These are phyloP conservation scores for Endomychus coccineus DNA, from an alignment of 2,888 invertebrate genomes.

Conservation along the genomic window DNA sequence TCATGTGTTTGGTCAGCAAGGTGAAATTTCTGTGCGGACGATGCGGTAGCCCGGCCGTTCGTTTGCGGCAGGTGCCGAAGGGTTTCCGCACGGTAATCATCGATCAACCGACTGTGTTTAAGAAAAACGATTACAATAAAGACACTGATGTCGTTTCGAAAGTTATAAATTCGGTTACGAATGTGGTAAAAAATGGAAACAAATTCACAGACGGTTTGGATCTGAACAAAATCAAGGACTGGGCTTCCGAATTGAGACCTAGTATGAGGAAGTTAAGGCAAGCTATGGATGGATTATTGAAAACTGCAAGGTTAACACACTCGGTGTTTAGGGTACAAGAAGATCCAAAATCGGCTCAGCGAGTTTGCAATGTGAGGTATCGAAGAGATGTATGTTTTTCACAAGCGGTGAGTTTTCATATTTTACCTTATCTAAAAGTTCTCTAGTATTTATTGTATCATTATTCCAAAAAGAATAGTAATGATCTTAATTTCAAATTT, in stretches of 20 bases:
- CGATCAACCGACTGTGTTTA: slow-evolving; percentile 26
- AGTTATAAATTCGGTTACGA: slow-evolving; percentile 49
- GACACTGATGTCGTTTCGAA: slow-evolving; percentile 39
- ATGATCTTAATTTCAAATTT: too few relatives aligned
- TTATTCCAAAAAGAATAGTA: too few relatives aligned
- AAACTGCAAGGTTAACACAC: slow-evolving; percentile 70
- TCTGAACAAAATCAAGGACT: slow-evolving; percentile 62
- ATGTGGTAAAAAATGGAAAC: slow-evolving; percentile 56
- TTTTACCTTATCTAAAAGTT: too few relatives aligned
- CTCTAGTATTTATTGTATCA: too few relatives aligned
- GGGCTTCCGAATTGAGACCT: slow-evolving; percentile 69
- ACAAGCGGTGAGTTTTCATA: slow-evolving; percentile 68
- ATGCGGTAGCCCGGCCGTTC: slow-evolving; percentile 64
- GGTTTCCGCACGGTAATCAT: slow-evolving; percentile 20
- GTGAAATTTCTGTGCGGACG: slow-evolving; percentile 71
- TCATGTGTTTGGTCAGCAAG: slow-evolving; percentile 79
- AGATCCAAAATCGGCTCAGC: slow-evolving; percentile 66
- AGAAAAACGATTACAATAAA: too few relatives aligned
- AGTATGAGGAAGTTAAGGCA: slow-evolving; percentile 73
- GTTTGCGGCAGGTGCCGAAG: slow-evolving; percentile 49
- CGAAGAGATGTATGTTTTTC: slow-evolving; percentile 86
- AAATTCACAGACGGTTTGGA: slow-evolving; percentile 67
- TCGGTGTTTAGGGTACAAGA: slow-evolving; percentile 76
- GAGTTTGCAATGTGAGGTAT: slow-evolving; percentile 66
- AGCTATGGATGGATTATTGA: slow-evolving; percentile 71